These are phyloP conservation scores for Pedetes capensis DNA, from an alignment of 2,113 vertebrate genomes.

Conservation along the genomic window DNA sequence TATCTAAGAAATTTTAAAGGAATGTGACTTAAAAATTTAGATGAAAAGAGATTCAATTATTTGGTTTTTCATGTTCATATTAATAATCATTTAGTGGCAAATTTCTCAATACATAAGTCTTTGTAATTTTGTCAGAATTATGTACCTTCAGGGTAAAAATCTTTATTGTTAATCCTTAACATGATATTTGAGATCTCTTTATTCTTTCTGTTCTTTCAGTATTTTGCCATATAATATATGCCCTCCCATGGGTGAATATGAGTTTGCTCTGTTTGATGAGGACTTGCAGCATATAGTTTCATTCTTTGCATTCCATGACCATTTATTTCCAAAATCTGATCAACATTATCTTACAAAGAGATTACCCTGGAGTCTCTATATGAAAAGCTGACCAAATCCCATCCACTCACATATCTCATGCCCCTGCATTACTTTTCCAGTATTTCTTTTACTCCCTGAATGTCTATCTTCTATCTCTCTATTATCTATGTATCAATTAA, in stretches of 20 bases:
- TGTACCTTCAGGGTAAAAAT: background rate
- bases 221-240: background rate
- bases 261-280: background rate
- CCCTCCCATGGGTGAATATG: background rate
- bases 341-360: background rate
- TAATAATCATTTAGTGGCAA: background rate
- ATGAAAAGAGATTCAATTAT: background rate
- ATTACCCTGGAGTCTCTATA: background rate
- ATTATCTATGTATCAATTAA: background rate
- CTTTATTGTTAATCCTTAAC: no score
- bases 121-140: background rate
- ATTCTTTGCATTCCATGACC: background rate
- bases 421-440: background rate
- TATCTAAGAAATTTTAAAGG: background rate
- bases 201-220: background rate
- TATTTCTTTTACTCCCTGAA: background rate
- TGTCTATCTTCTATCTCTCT: background rate
- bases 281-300: fast-evolving
- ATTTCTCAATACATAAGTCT: background rate
- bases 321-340: background rate
- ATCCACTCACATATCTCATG: no score
- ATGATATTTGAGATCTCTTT: background rate
- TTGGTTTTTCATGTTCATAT: background rate
- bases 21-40: background rate
- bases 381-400: background rate